These are phyloP conservation scores for Strigamia crassipes DNA, from an alignment of 2,888 invertebrate genomes.

Conservation along the genomic window DNA sequence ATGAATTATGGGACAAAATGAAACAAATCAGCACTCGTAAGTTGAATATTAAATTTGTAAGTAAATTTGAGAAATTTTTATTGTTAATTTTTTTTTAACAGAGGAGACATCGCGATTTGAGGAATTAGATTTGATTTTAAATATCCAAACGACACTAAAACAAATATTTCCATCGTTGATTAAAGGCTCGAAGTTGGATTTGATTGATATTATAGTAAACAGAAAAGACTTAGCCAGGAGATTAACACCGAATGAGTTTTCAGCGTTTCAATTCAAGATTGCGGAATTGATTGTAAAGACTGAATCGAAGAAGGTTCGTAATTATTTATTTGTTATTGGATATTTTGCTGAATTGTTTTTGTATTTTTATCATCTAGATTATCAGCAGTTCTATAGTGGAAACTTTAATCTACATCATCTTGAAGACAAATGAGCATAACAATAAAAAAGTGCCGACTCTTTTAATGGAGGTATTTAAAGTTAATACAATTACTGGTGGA, in stretches of 20 bases:
- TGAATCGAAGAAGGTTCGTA: background rate
- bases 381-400: background rate
- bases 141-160: background rate
- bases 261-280: background rate
- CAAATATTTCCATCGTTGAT: background rate
- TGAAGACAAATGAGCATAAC: too few relatives aligned
- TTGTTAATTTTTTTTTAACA: background rate
- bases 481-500: background rate
- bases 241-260: background rate
- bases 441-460: background rate
- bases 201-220: background rate
- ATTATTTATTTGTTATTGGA: background rate
- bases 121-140: background rate
- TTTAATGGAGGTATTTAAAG: background rate
- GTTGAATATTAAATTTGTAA: background rate
- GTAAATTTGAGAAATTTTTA: background rate
- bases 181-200: background rate
- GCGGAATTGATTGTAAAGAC: background rate
- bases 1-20: background rate
- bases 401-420: too few relatives aligned
- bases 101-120: background rate
- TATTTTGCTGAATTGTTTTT: background rate
- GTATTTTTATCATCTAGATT: background rate
- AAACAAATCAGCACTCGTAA: background rate
- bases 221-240: background rate